phyloP scores from a whole-genome alignment of 2,888 invertebrate genomes.

The Scotopteryx bipunctaria region DNA sequence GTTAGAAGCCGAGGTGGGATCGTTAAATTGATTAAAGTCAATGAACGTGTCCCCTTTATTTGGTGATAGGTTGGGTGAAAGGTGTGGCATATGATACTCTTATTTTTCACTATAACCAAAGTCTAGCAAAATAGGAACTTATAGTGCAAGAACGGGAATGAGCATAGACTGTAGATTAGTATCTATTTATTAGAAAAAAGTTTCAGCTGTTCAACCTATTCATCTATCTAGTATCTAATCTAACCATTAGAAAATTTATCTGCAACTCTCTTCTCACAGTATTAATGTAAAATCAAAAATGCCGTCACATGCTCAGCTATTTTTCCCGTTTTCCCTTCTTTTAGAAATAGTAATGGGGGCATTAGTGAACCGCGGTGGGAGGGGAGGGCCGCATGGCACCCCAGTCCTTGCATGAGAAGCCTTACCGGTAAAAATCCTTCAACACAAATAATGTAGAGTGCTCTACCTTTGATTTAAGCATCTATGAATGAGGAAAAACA shows the following conservation, averaged over 20 bases:
- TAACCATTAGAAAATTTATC: too few relatives aligned
- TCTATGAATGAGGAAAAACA: constrained; percentile 31
- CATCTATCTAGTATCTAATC: too few relatives aligned
- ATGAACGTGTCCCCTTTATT: constrained; percentile 35
- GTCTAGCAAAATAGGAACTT: too few relatives aligned
- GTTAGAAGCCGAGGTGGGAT: constrained; percentile 20
- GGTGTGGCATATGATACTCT: constrained; percentile 32
- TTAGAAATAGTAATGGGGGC: constrained; percentile 23
- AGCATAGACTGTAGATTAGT: too few relatives aligned
- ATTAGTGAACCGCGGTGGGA: constrained; percentile 18
- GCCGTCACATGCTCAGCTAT: constrained; percentile 1
- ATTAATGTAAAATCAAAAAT: constrained; percentile 2
- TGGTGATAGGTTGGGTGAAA: too few relatives aligned
- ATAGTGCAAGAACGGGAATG: too few relatives aligned
- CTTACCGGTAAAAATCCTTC: constrained; percentile 21
- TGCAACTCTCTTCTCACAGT: neutral
- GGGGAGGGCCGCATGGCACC: constrained; percentile 9
- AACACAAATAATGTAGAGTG: constrained; percentile 20
- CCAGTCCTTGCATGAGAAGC: constrained; percentile 14
- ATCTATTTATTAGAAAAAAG: too few relatives aligned
- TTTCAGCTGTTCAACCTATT: too few relatives aligned
- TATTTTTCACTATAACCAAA: constrained; percentile 23
- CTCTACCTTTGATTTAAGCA: constrained; percentile 24
- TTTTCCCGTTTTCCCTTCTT: constrained; percentile 10
- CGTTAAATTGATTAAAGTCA: constrained; percentile 35